Evolutionary conservation across 2,888 invertebrate species (phyloP).

Genomic region (Drosophila formosana): DNA sequence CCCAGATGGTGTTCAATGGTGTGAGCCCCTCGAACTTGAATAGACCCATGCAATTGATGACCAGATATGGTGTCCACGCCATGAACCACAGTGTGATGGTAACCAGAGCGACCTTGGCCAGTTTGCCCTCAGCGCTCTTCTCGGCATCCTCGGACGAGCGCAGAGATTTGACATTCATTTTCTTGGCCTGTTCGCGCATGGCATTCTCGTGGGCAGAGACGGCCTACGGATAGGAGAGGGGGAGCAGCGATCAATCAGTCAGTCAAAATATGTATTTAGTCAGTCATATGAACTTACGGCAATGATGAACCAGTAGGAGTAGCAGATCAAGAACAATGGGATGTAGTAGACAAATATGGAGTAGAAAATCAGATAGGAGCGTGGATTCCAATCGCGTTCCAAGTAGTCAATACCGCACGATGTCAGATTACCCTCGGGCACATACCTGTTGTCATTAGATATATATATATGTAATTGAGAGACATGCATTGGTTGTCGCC

Average conservation of each 20-base stretch:
- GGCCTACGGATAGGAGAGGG: slow-evolving; percentile 42
- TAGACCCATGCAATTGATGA: slow-evolving; percentile 93
- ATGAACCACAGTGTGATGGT: slow-evolving; percentile 96
- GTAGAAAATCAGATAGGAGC: slow-evolving; percentile 92
- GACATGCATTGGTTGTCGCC: neutral
- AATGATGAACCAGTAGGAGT: slow-evolving; percentile 95
- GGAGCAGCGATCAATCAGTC: neutral
- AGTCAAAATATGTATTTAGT: too few relatives aligned
- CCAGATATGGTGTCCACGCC: slow-evolving; percentile 96
- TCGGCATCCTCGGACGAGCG: slow-evolving; percentile 91
- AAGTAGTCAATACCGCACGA: slow-evolving; percentile 96
- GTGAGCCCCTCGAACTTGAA: slow-evolving; percentile 90
- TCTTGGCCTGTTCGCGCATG: slow-evolving; percentile 96
- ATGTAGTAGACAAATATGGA: slow-evolving; percentile 91
- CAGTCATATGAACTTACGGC: slow-evolving; percentile 86
- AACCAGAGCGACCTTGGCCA: slow-evolving; percentile 95
- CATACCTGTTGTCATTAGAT: slow-evolving; percentile 87
- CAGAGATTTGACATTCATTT: slow-evolving; percentile 96
- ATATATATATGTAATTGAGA: neutral
- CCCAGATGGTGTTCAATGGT: slow-evolving; percentile 94
- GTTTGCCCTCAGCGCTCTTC: slow-evolving; percentile 93
- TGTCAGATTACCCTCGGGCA: slow-evolving; percentile 97
- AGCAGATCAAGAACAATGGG: slow-evolving; percentile 92
- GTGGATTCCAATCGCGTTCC: slow-evolving; percentile 90
- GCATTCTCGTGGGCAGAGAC: slow-evolving; percentile 89